A percentile compares a stretch with the other conserved stretches of the same genome.
Conservation (phyloP, 1,140 invertebrate genomes). For the Drosophila asahinai region DNA sequence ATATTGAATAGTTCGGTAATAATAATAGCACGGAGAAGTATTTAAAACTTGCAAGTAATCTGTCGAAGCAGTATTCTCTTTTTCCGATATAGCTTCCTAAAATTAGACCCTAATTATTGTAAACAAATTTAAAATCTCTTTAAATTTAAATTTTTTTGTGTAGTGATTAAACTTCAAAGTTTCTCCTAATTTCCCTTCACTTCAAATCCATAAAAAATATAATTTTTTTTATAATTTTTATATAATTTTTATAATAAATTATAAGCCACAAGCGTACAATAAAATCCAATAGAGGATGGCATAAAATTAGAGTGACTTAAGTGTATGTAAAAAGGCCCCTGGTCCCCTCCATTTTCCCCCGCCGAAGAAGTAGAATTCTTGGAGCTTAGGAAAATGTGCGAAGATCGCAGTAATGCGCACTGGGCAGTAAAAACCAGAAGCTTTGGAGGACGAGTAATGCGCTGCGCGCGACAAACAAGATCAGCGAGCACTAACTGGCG, state of each 20-base stretch:
- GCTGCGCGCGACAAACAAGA: slow-evolving; percentile 81
- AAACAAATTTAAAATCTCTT: background rate
- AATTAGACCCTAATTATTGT: no score
- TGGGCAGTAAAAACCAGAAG: slow-evolving; percentile 77
- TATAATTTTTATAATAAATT: slow-evolving; percentile 18
- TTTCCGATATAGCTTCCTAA: background rate
- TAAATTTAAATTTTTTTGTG: background rate
- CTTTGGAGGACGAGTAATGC: slow-evolving; percentile 70
- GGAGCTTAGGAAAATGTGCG: slow-evolving; percentile 51
- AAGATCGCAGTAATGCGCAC: slow-evolving; percentile 61
- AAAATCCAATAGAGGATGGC: slow-evolving; percentile 26
- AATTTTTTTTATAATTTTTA: no score
- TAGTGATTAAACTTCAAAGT: no score
- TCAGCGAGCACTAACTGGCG: slow-evolving; percentile 66
- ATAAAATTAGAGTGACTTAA: slow-evolving; percentile 48
- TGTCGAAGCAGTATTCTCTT: background rate
- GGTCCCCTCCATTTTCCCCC: background rate
- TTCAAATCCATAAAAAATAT: no score
- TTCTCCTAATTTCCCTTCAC: no score
- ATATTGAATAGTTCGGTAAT: background rate
- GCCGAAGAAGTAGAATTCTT: slow-evolving; percentile 17
- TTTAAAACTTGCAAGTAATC: background rate
- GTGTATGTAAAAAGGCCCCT: slow-evolving; percentile 9
- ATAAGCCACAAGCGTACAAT: slow-evolving; percentile 18
- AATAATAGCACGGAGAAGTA: no score